phyloP scores from a whole-genome alignment of 1,140 invertebrate genomes.

The Plutomurus gul region DNA sequence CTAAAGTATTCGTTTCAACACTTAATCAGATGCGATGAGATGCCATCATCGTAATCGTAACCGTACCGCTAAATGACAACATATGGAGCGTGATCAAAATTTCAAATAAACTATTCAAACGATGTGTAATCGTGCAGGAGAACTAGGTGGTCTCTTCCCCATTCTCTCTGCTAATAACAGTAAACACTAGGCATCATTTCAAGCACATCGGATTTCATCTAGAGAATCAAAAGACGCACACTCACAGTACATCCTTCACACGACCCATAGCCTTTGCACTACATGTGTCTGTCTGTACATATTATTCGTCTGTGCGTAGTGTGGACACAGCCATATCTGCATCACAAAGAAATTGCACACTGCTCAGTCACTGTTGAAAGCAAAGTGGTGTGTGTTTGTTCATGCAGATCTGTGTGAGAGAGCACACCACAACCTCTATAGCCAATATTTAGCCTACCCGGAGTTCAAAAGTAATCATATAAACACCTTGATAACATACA shows the following conservation, averaged over 20 bases:
- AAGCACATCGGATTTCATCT: no score
- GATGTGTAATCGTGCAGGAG: background rate
- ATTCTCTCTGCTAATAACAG: no score
- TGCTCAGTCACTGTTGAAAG: no score
- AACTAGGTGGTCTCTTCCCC: background rate
- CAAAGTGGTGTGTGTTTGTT: background rate
- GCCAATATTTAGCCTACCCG: background rate
- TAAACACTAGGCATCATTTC: no score
- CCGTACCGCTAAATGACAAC: background rate
- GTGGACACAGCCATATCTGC: no score
- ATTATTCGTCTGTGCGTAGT: no score
- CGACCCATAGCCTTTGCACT: no score
- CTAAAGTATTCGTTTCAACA: background rate
- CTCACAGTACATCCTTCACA: no score
- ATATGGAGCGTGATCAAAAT: background rate
- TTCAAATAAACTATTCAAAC: background rate
- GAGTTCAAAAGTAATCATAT: conserved; percentile 23
- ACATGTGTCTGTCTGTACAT: no score
- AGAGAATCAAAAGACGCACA: no score
- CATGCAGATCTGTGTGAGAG: background rate
- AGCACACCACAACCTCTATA: background rate
- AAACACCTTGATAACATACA: background rate
- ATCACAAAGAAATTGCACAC: no score
- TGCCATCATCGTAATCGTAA: background rate
- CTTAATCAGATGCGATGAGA: background rate